Conservation (phyloP, 2,797 vertebrate species). For the Spinus pinus region DNA sequence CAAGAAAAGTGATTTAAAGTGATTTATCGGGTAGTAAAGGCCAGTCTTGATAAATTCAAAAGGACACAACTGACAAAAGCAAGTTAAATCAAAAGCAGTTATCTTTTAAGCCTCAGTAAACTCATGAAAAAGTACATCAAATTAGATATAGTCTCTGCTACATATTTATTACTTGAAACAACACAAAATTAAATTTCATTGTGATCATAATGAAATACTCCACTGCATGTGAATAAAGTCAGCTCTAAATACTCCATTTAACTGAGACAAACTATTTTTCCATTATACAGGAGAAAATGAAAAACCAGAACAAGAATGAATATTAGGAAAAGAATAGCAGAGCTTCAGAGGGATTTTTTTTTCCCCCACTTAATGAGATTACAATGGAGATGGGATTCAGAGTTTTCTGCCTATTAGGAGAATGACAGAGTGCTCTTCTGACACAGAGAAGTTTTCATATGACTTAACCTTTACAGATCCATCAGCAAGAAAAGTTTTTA, state of each 20-base stretch:
- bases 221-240: not conserved
- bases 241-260: not conserved
- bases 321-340: not conserved
- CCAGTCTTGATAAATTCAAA: not conserved
- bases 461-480: not conserved
- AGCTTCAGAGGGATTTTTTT: not conserved
- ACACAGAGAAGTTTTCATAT: not conserved
- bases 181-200: not conserved
- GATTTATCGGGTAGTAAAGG: not conserved
- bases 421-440: not conserved
- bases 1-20: not conserved
- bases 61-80: not conserved
- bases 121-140: not conserved
- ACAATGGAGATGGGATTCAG: not conserved
- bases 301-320: not conserved
- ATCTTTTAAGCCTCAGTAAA: not conserved
- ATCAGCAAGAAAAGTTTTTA: not conserved
- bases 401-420: not conserved
- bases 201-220: not conserved
- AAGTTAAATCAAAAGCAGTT: not conserved
- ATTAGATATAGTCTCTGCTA: not conserved
- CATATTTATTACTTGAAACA: not conserved
- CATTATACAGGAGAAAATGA: not conserved
- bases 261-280: not conserved
- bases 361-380: not conserved